These are phyloP conservation scores for Podarcis muralis DNA, from an alignment of 2,113 vertebrate species.

Conservation along the genomic window DNA sequence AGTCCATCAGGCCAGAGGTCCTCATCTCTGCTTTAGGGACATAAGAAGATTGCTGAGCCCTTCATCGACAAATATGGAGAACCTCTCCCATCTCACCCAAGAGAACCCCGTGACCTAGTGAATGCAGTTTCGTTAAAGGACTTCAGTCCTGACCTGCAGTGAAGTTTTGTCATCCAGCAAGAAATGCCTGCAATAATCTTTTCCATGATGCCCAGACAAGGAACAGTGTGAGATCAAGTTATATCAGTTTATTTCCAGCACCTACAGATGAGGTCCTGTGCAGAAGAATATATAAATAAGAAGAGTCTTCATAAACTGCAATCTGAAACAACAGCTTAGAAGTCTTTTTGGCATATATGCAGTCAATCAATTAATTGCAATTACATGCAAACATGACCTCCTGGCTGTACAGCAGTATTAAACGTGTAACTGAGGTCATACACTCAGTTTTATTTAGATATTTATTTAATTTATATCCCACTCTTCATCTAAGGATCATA, in stretches of 20 bases:
- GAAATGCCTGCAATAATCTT: background rate
- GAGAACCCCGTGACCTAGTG: no score
- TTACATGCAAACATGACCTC: no score
- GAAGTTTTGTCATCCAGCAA: background rate
- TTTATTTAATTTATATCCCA: no score
- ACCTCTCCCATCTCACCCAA: background rate
- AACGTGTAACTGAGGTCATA: background rate
- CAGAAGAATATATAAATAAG: constrained; percentile 25
- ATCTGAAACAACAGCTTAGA: background rate
- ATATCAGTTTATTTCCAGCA: constrained; percentile 10
- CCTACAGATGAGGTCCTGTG: constrained; percentile 18
- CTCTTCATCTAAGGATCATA: no score
- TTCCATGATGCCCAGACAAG: background rate
- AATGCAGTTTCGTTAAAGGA: background rate
- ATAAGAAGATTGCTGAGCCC: background rate
- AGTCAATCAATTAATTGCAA: no score
- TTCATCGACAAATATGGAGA: background rate
- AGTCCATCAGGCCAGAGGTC: background rate
- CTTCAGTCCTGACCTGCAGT: background rate
- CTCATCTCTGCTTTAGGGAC: background rate
- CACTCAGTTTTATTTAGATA: no score
- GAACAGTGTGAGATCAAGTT: background rate
- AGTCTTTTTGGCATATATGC: no score
- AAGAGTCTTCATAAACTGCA: background rate
- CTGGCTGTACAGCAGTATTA: background rate